Evolutionary conservation across 1,140 invertebrate species (phyloP).

Genomic region (Drosophila punjabiensis): DNA sequence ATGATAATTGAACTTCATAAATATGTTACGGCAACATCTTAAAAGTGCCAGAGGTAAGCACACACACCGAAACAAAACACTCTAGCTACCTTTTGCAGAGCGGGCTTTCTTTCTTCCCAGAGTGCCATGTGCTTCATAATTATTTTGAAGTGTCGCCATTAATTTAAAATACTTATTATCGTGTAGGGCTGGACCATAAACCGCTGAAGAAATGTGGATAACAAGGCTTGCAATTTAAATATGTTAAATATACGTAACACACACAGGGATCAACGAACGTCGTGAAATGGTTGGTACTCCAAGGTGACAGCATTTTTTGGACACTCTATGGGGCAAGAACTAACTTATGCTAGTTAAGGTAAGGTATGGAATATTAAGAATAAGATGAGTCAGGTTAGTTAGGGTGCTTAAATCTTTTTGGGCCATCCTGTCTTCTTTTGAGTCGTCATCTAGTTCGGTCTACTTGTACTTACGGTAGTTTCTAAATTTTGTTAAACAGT

Average conservation of each 20-base stretch:
- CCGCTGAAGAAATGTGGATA: conserved; percentile 65
- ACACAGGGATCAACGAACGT: conserved; percentile 3
- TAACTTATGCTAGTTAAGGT: background rate
- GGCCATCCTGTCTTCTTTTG: too few relatives aligned
- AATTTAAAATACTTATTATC: conserved; percentile 80
- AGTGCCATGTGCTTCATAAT: conserved; percentile 77
- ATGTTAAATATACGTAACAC: conserved; percentile 65
- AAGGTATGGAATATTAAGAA: background rate
- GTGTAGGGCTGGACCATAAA: conserved; percentile 61
- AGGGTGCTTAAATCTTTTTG: too few relatives aligned
- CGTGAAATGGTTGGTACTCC: conserved; percentile 10
- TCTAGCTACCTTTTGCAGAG: conserved; percentile 8
- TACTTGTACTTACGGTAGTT: too few relatives aligned
- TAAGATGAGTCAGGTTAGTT: too few relatives aligned
- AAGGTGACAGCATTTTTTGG: background rate
- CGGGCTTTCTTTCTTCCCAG: conserved; percentile 3
- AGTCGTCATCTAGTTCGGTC: too few relatives aligned
- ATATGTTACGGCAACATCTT: conserved; percentile 82
- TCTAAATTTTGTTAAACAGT: too few relatives aligned
- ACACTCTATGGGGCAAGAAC: background rate
- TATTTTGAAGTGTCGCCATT: conserved; percentile 79
- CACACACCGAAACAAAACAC: conserved; percentile 40
- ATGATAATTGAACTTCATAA: conserved; percentile 84
- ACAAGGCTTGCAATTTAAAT: conserved; percentile 68
- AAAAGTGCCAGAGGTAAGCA: conserved; percentile 80